Evolutionary conservation across 2,797 vertebrate species (phyloP).

Genomic region (Neosalanx taihuensis): DNA sequence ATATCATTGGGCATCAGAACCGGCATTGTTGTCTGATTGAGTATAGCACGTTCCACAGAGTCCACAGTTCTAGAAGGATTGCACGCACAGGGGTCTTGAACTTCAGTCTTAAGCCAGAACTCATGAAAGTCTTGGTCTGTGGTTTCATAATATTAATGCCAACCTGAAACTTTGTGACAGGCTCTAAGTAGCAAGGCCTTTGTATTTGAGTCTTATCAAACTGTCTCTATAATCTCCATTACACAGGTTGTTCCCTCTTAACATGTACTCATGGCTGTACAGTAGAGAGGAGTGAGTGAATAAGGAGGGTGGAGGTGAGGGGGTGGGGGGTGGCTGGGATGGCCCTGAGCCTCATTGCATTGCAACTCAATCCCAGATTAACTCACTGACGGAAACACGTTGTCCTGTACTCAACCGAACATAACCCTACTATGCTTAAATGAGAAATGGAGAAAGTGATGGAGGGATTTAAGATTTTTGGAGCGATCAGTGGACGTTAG

Average conservation of each 20-base stretch:
- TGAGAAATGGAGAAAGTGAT: conserved; percentile 41
- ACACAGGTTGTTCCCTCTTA: conserved; percentile 5
- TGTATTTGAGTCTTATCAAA: neutral
- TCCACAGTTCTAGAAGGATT: conserved; percentile 4
- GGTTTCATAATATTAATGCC: conserved; percentile 16
- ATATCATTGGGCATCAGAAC: neutral
- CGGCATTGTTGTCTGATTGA: conserved; percentile 30
- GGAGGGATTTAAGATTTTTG: conserved; percentile 25
- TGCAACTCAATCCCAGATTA: conserved; percentile 68
- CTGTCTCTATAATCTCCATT: neutral
- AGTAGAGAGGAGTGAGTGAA: neutral
- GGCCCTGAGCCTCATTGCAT: conserved; percentile 42
- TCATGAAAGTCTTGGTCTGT: neutral
- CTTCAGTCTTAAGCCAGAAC: neutral
- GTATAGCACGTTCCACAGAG: conserved; percentile 17
- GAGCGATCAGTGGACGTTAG: conserved; percentile 6
- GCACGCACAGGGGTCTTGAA: neutral
- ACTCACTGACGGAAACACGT: conserved; percentile 62
- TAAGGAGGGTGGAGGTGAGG: conserved; percentile 11
- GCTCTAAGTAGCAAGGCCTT: conserved; percentile 8
- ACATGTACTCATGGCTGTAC: conserved; percentile 1
- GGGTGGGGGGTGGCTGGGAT: conserved; percentile 24
- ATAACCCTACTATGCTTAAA: conserved; percentile 29
- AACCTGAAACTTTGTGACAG: neutral
- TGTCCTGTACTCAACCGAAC: conserved; percentile 29